Evolutionary conservation across 2,888 invertebrate genomes (phyloP), one percentile per base, ranked within the genome.

Genomic region (Eristalinus aeneus): DNA sequence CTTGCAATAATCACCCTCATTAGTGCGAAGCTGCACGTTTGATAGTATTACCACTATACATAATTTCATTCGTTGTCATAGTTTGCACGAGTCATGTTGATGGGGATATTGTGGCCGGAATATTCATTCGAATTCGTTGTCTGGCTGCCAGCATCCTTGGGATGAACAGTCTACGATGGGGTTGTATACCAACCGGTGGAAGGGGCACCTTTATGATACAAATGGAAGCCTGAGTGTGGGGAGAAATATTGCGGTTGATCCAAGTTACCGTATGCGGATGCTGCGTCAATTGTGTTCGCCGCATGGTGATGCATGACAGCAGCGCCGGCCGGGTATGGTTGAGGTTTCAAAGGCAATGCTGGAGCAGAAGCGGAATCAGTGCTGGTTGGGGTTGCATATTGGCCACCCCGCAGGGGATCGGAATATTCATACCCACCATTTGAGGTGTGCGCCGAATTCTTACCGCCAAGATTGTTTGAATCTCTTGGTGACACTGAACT

Each of bases 401-500:
- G 93, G 0, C 90, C 89, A 3, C 90, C 89, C 82, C 95, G 93
- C 90, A 95, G 90, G 39, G 95, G 94, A 91, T 96, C 94, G 16
- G 95, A 94, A 93, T 96, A 95, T 90, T 94, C 94, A 91, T 94
- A 91, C 34, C 90, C 90, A 88, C 96, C 94, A 89, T 89, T 89
- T 10, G 88, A 53, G 71, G 89, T 60, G 73, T 89, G 76, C 75
- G 86, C 22, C 74, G 88, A n/a, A 60, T 88, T 89, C 54, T 89
- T 93, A 92, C 93, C 88, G 82, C 93, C 90, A 87, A 94, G 89
- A 92, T 96, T 91, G 94, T 94, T 92, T 93, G 95, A 97, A 90
- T 98, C 98, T 84, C 98, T 94, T 0, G 98, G 98, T 5, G 98
- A 98, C 1, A 98, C 98, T 3, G 98, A 98, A n/a, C 98, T 97